Evolutionary conservation across 2,113 vertebrate genomes (phyloP).

Genomic region (Calonectris borealis): DNA sequence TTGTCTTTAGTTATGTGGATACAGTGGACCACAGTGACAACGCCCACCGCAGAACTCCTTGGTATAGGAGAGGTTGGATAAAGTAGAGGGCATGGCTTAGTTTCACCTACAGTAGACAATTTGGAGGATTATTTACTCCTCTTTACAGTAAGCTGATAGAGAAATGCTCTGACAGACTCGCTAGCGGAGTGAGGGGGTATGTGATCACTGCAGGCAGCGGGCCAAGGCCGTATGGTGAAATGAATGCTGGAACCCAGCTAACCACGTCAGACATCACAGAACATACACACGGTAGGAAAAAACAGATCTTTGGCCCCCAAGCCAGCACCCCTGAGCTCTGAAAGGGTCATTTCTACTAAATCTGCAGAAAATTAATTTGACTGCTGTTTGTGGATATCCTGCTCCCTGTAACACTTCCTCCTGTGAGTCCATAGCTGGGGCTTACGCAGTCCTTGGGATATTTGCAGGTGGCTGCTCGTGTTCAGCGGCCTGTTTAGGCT

Average conservation of each 20-base stretch:
- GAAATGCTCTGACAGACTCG: not conserved
- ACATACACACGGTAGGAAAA: too few relatives aligned
- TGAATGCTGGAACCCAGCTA: not conserved
- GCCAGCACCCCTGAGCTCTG: not conserved
- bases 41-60: not conserved
- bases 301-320: not conserved
- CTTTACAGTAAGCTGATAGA: not conserved
- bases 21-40: not conserved
- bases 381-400: not conserved
- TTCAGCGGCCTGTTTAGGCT: not conserved
- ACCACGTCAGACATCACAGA: not conserved
- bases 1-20: not conserved
- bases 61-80: not conserved
- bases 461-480: not conserved
- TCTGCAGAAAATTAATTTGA: not conserved
- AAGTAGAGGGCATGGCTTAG: not conserved
- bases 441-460: not conserved
- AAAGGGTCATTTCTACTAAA: not conserved
- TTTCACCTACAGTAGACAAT: not conserved
- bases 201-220: not conserved
- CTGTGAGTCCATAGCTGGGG: not conserved
- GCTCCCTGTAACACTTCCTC: not conserved
- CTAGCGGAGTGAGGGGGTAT: too few relatives aligned
- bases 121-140: not conserved
- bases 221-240: not conserved